These are phyloP conservation scores for Lasioglossum marginatum DNA, from an alignment of 2,888 invertebrate species.

Conservation along the genomic window DNA sequence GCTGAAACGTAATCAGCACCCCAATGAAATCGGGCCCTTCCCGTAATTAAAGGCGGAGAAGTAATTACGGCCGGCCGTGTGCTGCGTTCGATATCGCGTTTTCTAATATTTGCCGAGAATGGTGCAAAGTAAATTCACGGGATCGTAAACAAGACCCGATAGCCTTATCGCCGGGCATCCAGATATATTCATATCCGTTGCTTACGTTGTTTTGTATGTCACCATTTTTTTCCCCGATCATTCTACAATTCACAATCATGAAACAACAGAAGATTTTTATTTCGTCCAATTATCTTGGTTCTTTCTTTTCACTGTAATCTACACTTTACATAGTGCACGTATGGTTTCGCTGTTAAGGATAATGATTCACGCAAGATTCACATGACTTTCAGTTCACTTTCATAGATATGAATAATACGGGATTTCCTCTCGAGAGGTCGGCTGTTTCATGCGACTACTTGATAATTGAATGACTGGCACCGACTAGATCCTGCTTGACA, in stretches of 20 bases:
- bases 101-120: constrained; percentile 42
- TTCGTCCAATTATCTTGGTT: not conserved
- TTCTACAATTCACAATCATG: not conserved
- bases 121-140: constrained; percentile 44
- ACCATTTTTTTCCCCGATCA: not conserved
- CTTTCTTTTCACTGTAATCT: not conserved
- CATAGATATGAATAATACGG: not conserved
- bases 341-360: not conserved
- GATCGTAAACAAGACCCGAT: constrained; percentile 46
- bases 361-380: constrained; percentile 6
- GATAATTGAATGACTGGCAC: not conserved
- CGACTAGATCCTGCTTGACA: not conserved
- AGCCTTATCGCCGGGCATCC: constrained; percentile 33
- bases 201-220: constrained; percentile 10
- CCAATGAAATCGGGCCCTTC: constrained; percentile 33
- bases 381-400: not conserved
- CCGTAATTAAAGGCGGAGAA: constrained; percentile 49
- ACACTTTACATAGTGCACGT: not conserved
- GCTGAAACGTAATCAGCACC: constrained; percentile 29
- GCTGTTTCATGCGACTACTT: not conserved
- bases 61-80: constrained; percentile 22
- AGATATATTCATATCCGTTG: constrained; percentile 8
- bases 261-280: not conserved
- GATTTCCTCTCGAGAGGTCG: not conserved
- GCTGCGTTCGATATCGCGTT: constrained; percentile 21